Evolutionary conservation across 2,888 invertebrate species (phyloP).

Genomic region (Macroteleia sp.): DNA sequence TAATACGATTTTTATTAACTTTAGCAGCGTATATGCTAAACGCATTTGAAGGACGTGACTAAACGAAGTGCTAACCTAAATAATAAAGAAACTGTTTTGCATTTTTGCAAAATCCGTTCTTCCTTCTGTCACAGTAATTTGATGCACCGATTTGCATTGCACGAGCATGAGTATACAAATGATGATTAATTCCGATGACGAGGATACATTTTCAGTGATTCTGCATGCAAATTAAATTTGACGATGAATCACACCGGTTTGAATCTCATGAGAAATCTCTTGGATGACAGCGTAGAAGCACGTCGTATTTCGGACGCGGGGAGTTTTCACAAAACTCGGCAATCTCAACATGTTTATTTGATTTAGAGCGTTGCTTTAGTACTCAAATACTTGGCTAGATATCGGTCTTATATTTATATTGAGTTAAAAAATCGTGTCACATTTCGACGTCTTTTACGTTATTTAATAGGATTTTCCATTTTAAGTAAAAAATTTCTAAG

Average conservation of each 20-base stretch:
- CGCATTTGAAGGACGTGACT: too few relatives aligned
- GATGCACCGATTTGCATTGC: slow-evolving; percentile 12
- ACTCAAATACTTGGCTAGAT: too few relatives aligned
- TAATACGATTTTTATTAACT: too few relatives aligned
- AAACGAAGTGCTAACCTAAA: background rate
- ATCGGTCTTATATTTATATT: too few relatives aligned
- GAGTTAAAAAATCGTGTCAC: too few relatives aligned
- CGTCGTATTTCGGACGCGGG: slow-evolving; percentile 5
- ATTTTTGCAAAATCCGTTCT: slow-evolving; percentile 5
- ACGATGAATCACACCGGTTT: slow-evolving; percentile 10
- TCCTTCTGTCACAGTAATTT: background rate
- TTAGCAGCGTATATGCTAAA: too few relatives aligned
- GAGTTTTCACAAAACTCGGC: slow-evolving; percentile 19
- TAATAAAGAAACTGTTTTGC: background rate
- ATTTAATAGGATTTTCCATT: too few relatives aligned
- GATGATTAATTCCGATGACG: slow-evolving; percentile 41
- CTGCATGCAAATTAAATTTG: slow-evolving; percentile 23
- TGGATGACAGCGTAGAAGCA: slow-evolving; percentile 7
- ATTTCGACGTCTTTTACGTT: too few relatives aligned
- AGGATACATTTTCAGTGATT: slow-evolving; percentile 18
- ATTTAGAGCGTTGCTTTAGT: slow-evolving; percentile 1
- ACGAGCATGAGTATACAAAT: slow-evolving; percentile 2
- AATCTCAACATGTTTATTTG: slow-evolving; percentile 25
- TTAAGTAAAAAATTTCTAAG: too few relatives aligned
- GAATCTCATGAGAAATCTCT: slow-evolving; percentile 47